Percentiles rank a stretch among this genome's conserved stretches.
Conservation (phyloP, 2,888 invertebrate genomes). For the Drosophila barbarae region DNA sequence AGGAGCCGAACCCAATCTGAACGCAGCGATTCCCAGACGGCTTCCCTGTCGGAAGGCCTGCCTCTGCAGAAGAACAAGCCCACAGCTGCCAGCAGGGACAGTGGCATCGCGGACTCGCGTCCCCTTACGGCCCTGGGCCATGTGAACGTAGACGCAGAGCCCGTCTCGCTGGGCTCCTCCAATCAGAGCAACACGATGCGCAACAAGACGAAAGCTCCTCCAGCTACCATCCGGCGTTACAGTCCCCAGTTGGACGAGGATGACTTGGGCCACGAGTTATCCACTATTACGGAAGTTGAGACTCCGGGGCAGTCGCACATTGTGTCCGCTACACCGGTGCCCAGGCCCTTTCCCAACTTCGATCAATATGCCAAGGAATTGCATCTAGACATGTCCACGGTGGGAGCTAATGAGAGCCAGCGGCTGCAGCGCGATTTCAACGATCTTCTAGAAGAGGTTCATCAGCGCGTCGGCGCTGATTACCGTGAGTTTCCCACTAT, state of each 20-base stretch:
- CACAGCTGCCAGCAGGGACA: constrained; percentile 77
- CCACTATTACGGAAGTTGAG: constrained; percentile 85
- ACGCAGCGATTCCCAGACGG: constrained; percentile 47
- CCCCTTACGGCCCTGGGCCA: constrained; percentile 76
- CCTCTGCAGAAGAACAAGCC: constrained; percentile 73
- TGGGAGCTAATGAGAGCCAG: constrained; percentile 79
- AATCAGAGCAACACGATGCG: constrained; percentile 45
- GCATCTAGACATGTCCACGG: constrained; percentile 75
- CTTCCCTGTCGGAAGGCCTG: constrained; percentile 51
- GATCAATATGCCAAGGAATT: constrained; percentile 81
- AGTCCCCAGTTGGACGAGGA: constrained; percentile 78
- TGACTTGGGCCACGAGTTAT: constrained; percentile 82
- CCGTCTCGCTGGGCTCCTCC: constrained; percentile 55
- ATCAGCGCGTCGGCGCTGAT: constrained; percentile 39
- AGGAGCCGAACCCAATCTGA: constrained; percentile 51
- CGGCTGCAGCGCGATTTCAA: constrained; percentile 78
- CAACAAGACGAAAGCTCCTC: constrained; percentile 55
- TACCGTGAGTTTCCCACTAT: constrained; percentile 75
- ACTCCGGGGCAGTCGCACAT: constrained; percentile 82
- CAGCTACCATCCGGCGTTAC: constrained; percentile 75
- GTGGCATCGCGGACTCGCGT: constrained; percentile 78
- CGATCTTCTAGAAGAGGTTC: constrained; percentile 58
- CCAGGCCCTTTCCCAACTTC: constrained; percentile 71
- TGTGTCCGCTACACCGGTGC: constrained; percentile 38
- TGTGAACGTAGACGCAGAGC: constrained; percentile 53